Percentiles rank a stretch among this genome's conserved stretches.
Evolutionary conservation across 2,797 vertebrate species (phyloP).

Genomic region (Smutsia temminckii): DNA sequence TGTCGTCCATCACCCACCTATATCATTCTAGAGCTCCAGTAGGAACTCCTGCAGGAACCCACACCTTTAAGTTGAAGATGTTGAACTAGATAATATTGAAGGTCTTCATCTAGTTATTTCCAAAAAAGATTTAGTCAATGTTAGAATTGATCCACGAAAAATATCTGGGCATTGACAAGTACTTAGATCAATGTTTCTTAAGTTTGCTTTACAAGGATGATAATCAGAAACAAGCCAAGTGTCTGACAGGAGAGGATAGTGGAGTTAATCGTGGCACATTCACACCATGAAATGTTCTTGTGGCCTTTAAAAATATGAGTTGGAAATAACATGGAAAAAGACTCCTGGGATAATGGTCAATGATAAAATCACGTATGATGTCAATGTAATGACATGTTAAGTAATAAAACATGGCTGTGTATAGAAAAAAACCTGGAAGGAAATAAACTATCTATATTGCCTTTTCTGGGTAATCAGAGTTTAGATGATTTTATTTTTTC

Average conservation of each 20-base stretch:
- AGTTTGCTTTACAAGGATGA: not conserved
- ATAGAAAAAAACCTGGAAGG: not conserved
- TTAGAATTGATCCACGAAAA: conserved; percentile 9
- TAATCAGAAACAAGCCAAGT: not conserved
- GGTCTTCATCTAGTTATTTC: not conserved
- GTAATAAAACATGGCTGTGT: not conserved
- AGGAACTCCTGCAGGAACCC: not conserved
- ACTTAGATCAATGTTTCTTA: not conserved
- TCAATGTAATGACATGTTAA: not conserved
- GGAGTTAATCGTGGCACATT: not conserved
- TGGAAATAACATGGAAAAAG: not conserved
- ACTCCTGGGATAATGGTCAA: not conserved
- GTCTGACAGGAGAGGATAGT: not conserved
- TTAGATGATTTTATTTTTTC: not conserved
- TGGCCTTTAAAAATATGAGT: not conserved
- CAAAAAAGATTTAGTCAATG: not conserved
- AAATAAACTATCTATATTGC: not conserved
- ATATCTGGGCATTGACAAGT: not conserved
- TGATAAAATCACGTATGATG: not conserved
- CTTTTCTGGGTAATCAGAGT: not conserved
- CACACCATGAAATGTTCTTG: not conserved
- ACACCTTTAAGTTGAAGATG: not conserved
- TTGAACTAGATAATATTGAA: not conserved
- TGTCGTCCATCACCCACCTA: accelerated
- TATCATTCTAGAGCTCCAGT: not conserved